Evolutionary conservation across 2,888 invertebrate species (phyloP).

Genomic region (Apotomis capreana): DNA sequence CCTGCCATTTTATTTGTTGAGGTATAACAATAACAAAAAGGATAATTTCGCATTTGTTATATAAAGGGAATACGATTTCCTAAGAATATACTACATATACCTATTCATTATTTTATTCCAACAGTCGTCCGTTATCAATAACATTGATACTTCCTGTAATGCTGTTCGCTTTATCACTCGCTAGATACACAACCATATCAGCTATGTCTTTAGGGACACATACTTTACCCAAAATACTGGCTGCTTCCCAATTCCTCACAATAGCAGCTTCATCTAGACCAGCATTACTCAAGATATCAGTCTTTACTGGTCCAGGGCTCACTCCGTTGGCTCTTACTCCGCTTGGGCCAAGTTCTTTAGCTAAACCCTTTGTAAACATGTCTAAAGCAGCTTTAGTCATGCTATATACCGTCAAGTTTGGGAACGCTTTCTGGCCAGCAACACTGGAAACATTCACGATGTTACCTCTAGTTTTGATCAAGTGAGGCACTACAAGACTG

Average conservation of each 20-base stretch:
- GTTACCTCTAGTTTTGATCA: constrained; percentile 87
- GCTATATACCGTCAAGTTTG: constrained; percentile 89
- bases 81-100: too few relatives aligned
- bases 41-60: too few relatives aligned
- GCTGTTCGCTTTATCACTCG: constrained; percentile 81
- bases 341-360: constrained; percentile 88
- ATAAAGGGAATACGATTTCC: too few relatives aligned
- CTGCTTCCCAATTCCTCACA: constrained; percentile 85
- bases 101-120: constrained; percentile 9
- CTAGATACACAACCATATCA: constrained; percentile 90
- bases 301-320: constrained; percentile 92
- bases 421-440: constrained; percentile 89
- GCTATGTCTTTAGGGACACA: constrained; percentile 89
- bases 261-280: constrained; percentile 89
- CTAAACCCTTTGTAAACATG: constrained; percentile 92
- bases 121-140: constrained; percentile 40
- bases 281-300: constrained; percentile 88
- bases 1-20: too few relatives aligned
- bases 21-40: too few relatives aligned
- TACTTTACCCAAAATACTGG: constrained; percentile 87
- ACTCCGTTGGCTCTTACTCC: constrained; percentile 90
- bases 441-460: constrained; percentile 95
- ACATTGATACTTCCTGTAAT: constrained; percentile 40
- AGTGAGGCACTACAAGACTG: constrained; percentile 89
- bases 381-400: constrained; percentile 94